Conservation (phyloP, 2,797 vertebrate genomes). For the Liparis tanakae region DNA sequence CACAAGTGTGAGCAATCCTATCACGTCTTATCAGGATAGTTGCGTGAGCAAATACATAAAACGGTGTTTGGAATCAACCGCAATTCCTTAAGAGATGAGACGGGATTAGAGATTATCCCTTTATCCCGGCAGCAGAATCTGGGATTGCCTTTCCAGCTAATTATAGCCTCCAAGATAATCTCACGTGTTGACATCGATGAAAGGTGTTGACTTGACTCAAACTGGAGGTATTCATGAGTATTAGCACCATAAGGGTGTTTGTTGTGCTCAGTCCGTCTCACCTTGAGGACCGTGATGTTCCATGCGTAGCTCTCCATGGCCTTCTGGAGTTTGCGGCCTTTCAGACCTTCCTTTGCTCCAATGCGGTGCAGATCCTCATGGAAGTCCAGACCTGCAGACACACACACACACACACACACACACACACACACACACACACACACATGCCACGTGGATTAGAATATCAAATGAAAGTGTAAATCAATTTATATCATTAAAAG, state of each 20-base stretch:
- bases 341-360: conserved; percentile 90
- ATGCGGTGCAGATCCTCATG: conserved; percentile 92
- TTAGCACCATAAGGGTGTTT: no score
- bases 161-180: conserved; percentile 28
- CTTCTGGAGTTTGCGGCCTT: conserved; percentile 92
- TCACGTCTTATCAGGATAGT: conserved; percentile 51
- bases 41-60: conserved; percentile 58
- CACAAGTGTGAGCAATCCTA: conserved; percentile 52
- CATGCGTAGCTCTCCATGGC: conserved; percentile 97
- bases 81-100: conserved; percentile 73
- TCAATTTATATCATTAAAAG: neutral
- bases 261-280: conserved; percentile 59
- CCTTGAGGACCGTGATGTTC: conserved; percentile 99
- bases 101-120: conserved; percentile 68
- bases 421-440: conserved; percentile 14
- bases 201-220: conserved; percentile 2
- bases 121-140: conserved; percentile 46
- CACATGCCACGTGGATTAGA: neutral
- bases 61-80: conserved; percentile 39
- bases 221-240: neutral
- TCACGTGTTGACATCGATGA: conserved; percentile 27
- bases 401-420: no score
- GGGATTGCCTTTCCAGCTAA: conserved; percentile 41
- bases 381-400: conserved; percentile 88
- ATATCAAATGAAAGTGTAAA: neutral